These are phyloP conservation scores for Pachliopta kotzebuea DNA, from an alignment of 2,888 invertebrate genomes.

Conservation along the genomic window DNA sequence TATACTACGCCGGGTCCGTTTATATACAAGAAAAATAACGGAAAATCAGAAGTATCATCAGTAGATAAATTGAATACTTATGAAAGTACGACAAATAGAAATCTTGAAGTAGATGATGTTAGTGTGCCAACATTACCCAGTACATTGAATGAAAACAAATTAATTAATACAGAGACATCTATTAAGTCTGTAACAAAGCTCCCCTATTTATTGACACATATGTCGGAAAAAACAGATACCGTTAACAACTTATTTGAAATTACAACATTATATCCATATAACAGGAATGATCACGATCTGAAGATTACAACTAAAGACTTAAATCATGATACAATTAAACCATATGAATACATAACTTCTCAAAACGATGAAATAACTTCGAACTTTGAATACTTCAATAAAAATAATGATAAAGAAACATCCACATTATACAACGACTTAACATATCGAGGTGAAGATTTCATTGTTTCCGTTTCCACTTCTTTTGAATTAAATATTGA, in stretches of 20 bases:
- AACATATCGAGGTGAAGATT: neutral
- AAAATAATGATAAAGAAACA: neutral
- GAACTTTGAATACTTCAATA: neutral
- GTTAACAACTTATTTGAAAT: neutral
- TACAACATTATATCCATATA: neutral
- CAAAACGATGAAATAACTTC: neutral
- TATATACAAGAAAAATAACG: neutral
- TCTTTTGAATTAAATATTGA: neutral
- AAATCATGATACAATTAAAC: neutral
- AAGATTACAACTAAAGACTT: neutral
- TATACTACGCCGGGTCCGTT: neutral
- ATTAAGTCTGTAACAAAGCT: neutral
- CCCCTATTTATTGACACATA: neutral
- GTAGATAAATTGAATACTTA: neutral
- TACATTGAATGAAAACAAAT: neutral
- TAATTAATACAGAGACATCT: conserved; percentile 1
- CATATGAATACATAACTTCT: neutral
- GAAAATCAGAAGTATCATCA: neutral
- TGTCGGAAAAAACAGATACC: neutral
- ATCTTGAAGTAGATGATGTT: neutral
- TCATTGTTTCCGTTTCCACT: neutral
- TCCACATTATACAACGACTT: neutral
- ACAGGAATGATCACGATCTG: neutral
- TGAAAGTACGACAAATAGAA: neutral
- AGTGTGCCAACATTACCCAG: neutral